Conservation (phyloP, 2,113 vertebrate genomes). For the Sorex araneus region DNA sequence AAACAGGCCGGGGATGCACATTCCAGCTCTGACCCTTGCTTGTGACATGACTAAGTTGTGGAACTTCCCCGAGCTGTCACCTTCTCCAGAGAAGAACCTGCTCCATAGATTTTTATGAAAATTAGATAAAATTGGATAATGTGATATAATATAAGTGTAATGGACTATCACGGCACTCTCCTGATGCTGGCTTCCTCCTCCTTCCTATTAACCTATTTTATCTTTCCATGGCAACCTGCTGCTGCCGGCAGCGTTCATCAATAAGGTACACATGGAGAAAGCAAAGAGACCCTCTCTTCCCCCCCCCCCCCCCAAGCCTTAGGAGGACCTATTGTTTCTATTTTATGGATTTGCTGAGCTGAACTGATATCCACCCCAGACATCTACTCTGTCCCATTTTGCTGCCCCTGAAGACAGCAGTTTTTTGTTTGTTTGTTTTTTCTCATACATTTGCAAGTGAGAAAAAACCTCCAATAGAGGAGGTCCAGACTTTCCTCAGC, state of each 20-base stretch:
- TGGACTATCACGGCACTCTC: background rate
- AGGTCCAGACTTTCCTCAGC: too few relatives aligned
- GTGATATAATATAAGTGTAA: background rate
- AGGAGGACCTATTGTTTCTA: background rate
- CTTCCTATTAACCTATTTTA: background rate
- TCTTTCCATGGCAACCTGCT: constrained; percentile 25
- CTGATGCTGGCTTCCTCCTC: background rate
- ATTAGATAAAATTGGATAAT: constrained; percentile 3
- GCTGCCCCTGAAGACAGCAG: background rate
- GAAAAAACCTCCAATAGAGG: background rate
- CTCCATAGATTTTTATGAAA: background rate
- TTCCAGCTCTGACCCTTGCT: background rate
- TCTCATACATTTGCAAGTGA: background rate
- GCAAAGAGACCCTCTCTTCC: too few relatives aligned
- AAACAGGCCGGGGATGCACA: background rate
- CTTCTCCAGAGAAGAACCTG: background rate
- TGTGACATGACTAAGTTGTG: background rate
- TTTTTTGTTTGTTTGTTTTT: background rate
- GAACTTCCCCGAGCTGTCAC: constrained; percentile 1
- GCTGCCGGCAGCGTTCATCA: background rate
- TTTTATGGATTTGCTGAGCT: background rate
- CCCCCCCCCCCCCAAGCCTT: rapidly evolving
- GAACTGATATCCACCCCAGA: background rate
- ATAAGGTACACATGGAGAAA: background rate
- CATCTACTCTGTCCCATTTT: background rate